Evolutionary conservation across 2,113 vertebrate genomes (phyloP).

Genomic region (Cyphomyrus plagiostoma): DNA sequence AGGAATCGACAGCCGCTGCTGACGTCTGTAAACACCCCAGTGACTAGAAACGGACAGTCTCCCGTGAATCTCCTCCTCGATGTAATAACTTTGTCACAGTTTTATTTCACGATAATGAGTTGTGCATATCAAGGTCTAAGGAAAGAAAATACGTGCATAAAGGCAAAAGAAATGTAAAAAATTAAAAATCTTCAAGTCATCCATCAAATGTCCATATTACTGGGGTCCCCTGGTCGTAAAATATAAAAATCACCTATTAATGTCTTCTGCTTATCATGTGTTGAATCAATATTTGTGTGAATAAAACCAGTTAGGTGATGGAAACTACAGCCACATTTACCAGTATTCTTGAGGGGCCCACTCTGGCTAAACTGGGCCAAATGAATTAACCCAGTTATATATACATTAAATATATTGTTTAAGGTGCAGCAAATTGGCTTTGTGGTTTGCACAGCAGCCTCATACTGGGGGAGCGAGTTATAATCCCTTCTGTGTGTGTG

Average conservation of each 20-base stretch:
- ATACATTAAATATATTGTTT: neutral
- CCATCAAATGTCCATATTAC: neutral
- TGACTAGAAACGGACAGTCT: neutral
- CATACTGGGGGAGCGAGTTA: neutral
- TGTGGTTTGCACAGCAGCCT: neutral
- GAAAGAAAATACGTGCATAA: neutral
- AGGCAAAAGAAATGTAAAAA: neutral
- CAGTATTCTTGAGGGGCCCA: neutral
- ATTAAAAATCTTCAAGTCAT: neutral
- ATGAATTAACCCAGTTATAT: neutral
- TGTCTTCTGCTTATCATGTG: neutral
- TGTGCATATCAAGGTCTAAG: neutral
- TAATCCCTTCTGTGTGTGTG: neutral
- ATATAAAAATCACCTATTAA: neutral
- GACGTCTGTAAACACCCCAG: neutral
- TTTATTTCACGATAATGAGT: neutral
- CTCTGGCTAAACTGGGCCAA: neutral
- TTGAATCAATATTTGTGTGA: neutral
- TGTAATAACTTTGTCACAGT: neutral
- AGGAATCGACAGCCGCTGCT: neutral
- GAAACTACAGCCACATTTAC: neutral
- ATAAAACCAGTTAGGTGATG: neutral
- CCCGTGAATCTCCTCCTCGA: neutral
- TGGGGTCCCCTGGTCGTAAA: neutral
- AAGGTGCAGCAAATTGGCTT: neutral